Evolutionary conservation across 2,113 vertebrate genomes (phyloP), one percentile per base, ranked within the genome.

Genomic region (Ginglymostoma cirratum): DNA sequence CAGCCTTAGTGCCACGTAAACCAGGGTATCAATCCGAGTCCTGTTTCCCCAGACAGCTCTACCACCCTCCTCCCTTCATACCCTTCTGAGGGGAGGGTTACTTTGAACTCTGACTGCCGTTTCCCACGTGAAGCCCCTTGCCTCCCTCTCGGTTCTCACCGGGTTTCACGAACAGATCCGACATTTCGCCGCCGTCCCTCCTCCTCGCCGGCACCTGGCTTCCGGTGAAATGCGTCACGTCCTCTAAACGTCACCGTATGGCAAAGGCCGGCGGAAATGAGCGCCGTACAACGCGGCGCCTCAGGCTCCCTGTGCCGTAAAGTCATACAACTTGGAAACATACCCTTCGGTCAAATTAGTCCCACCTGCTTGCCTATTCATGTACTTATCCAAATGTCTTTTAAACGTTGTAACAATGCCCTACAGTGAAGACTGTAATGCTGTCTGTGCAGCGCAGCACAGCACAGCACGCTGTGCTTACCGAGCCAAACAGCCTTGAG

Each of bases 141-240:
- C 38, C 42, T 34, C 72, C 21, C 48, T 15, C 48, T 12, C 61
- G 21, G 14, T 23, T n/a, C 55, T 66, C 52, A 94, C 92, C 92
- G 67, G 92, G 92, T 69, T 94, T 94, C 34, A 94, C 92, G 92
- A 94, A 94, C 65, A 94, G 92, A 27, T 94, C 92, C 61, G 92
- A 94, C 92, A 94, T 94, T 17, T 42, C 90, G 15, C 5, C 65
- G 0, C 5, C 65, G 23, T 55, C 45, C 48, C 48, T 27, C 90
- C 90, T 38, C 89, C 38, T 69, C n/a, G 42, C 66, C 87, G 87
- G 87, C 15, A n/a, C 15, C 87, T 1, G 17, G 61, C 6, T 38
- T 93, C 89, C 55, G 61, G n/a, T 27, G 89, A 0, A 1, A 8
- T 15, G 4, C 55, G 89, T 66, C 89, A 92, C 34, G 8, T 66